Conservation (phyloP, 1,140 invertebrate genomes). For the Sesamia nonagrioides region DNA sequence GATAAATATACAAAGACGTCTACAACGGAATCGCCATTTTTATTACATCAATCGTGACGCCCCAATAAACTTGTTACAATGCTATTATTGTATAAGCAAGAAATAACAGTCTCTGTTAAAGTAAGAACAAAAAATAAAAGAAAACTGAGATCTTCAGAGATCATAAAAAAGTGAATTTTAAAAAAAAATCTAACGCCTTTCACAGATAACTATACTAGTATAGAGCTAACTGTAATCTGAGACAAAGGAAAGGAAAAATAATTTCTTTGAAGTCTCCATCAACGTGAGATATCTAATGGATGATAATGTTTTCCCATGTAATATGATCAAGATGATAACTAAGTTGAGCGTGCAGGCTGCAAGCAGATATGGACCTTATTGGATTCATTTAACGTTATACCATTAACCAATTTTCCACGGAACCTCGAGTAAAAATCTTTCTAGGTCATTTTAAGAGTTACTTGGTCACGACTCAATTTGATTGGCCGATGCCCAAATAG, state of each 20-base stretch:
- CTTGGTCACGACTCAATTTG: constrained; percentile 34
- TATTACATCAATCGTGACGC: constrained; percentile 33
- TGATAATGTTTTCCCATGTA: neutral
- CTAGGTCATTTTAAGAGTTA: constrained; percentile 13
- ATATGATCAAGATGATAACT: constrained; percentile 3
- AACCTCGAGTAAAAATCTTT: constrained; percentile 8
- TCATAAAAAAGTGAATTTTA: neutral
- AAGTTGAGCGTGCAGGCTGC: neutral
- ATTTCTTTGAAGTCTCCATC: neutral
- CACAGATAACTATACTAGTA: too few species aligned
- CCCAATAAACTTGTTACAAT: constrained; percentile 21
- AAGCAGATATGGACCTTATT: neutral
- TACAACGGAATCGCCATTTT: constrained; percentile 28
- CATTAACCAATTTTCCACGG: neutral
- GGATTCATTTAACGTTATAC: constrained; percentile 4
- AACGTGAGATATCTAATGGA: neutral
- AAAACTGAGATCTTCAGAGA: neutral
- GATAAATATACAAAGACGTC: constrained; percentile 35
- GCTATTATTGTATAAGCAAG: constrained; percentile 37
- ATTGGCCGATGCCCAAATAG: constrained; percentile 43
- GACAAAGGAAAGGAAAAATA: neutral
- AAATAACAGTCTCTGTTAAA: neutral
- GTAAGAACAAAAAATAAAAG: neutral
- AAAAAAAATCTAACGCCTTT: neutral
- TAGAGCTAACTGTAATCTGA: too few species aligned